phyloP scores from a whole-genome alignment of 2,888 invertebrate species.

The Heliconius charithonia region DNA sequence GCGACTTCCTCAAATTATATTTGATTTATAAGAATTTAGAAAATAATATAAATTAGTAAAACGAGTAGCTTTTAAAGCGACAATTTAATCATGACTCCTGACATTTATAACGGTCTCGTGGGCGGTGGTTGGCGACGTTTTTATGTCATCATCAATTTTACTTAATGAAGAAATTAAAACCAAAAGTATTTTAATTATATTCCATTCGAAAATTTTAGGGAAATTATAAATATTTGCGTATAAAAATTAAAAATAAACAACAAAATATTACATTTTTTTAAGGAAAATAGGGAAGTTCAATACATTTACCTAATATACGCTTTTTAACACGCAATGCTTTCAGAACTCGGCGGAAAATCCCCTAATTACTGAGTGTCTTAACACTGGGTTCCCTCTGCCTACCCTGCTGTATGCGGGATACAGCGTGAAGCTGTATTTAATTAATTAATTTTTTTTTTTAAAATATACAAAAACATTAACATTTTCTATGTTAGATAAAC shows the following conservation, averaged over 20 bases:
- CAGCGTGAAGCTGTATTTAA: no score
- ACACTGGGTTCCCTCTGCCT: no score
- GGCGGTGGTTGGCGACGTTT: not conserved
- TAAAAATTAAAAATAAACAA: not conserved
- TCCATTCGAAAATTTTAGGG: not conserved
- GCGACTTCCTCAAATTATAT: not conserved
- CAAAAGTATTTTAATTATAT: not conserved
- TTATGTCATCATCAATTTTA: slow-evolving; percentile 7
- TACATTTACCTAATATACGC: no score
- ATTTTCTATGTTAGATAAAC: not conserved
- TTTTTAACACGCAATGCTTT: no score
- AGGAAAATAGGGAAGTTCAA: no score
- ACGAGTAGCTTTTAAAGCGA: not conserved
- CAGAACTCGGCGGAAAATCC: no score
- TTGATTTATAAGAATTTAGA: not conserved
- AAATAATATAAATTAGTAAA: slow-evolving; percentile 26
- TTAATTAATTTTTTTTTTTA: no score
- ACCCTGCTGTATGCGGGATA: no score
- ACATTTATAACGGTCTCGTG: slow-evolving; percentile 24
- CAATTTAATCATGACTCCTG: slow-evolving; percentile 15
- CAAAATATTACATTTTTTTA: not conserved
- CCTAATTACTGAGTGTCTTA: no score
- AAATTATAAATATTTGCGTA: not conserved
- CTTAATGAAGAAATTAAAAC: slow-evolving; percentile 4
- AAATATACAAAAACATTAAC: no score